These are phyloP conservation scores for Triplophysa siluroides DNA, from an alignment of 2,113 vertebrate species.

Conservation along the genomic window DNA sequence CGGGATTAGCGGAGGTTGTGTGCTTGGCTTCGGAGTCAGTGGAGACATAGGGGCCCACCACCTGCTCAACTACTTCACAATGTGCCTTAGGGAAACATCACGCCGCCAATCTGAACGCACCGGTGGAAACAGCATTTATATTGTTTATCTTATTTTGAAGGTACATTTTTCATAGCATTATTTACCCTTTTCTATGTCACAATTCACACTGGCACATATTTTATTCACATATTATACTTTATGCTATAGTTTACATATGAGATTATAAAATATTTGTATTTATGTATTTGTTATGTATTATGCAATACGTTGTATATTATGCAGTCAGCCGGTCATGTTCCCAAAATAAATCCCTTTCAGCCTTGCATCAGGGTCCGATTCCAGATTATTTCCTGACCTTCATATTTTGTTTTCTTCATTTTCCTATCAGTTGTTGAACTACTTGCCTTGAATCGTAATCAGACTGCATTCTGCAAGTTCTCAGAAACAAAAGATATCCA, in stretches of 20 bases:
- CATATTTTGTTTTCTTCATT: too few species aligned
- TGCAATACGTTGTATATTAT: too few species aligned
- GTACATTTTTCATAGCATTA: background rate
- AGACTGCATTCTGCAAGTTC: background rate
- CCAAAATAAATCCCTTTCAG: too few species aligned
- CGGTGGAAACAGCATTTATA: background rate
- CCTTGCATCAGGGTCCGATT: too few species aligned
- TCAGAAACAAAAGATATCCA: background rate
- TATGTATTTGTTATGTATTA: too few species aligned
- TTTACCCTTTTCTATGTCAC: too few species aligned
- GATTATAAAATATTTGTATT: too few species aligned
- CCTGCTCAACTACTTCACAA: constrained; percentile 6
- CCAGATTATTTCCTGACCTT: background rate
- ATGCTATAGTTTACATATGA: too few species aligned
- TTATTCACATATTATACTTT: too few species aligned
- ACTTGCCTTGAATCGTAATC: background rate
- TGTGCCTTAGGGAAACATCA: constrained; percentile 28
- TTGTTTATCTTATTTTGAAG: background rate
- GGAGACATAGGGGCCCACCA: constrained; percentile 45
- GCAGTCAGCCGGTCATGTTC: too few species aligned
- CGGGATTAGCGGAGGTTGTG: background rate
- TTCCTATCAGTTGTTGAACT: too few species aligned
- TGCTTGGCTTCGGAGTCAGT: constrained; percentile 50
- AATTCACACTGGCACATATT: background rate
- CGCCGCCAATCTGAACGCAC: background rate